Base-by-base conservation (phyloP, 2,113 vertebrate genomes). In the Chinchilla lanigera region DNA sequence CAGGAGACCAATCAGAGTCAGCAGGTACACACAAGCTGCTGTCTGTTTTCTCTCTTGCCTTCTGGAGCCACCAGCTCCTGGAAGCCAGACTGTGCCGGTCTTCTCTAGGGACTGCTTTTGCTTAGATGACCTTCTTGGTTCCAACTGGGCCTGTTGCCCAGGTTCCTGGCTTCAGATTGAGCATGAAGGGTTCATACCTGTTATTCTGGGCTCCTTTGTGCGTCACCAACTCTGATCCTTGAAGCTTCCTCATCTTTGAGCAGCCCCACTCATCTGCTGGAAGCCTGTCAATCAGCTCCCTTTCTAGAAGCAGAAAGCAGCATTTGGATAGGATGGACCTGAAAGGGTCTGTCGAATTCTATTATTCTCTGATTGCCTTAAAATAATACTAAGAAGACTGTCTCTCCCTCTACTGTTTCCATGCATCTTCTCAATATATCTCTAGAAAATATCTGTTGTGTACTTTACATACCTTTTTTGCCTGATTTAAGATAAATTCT, bases 401-500 rank as follows among this genome's bases (percentile, higher is more conserved):
- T 85, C 86, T 84, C 44, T 28, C 10, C 33, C 41, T 84, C 9
- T 54, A 3, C 19, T 28, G 4, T 52, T 58, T 56, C 81, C 5
- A 47, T 3, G 16, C 6, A 26, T 41, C 26, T 50, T 33, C 38
- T 71, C 80, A 77, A 56, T 63, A 52, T 20, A 77, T 82, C 38
- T 58, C 63, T 54, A n/a, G 24, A 41, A 93, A 38, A 44, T 41
- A 61, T 50, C 50, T 38, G n/a, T 26, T 33, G 14, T 22, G 14
- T 58, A 17, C 19, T 90, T 92, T 73, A 86, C 83, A 86, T 2
- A 93, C 22, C 58, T 56, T 92, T 88, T 69, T n/a, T 33, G 41
- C 84, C 58, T 71, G 14, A 90, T 69, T 96, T 96, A 69, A 95
- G 77, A 93, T 95, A 96, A 93, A 94, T 77, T 44, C 92, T 92